Evolutionary conservation across 2,888 invertebrate genomes (phyloP).

Genomic region (Xestobium rufovillosum): DNA sequence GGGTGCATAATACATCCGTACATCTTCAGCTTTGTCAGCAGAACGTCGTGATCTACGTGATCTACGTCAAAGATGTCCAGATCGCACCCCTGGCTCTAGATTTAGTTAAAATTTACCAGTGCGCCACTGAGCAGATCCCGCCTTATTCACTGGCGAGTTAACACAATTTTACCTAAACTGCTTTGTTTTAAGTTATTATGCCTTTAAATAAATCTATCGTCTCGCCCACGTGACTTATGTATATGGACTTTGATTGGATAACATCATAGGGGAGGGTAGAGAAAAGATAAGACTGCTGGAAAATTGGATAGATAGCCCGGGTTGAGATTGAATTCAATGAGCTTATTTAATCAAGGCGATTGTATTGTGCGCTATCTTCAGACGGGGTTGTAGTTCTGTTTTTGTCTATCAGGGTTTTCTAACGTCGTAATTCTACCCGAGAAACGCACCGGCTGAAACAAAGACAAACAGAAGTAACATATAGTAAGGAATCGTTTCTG

Average conservation of each 20-base stretch:
- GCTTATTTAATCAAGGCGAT: conserved; percentile 39
- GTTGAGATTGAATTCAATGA: conserved; percentile 42
- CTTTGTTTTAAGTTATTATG: too few species aligned
- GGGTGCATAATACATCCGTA: too few species aligned
- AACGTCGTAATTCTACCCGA: conserved; percentile 8
- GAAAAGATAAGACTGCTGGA: conserved; percentile 41
- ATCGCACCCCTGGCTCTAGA: too few species aligned
- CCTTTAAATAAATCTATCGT: too few species aligned
- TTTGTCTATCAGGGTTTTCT: conserved; percentile 14
- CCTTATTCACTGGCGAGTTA: too few species aligned
- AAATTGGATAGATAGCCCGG: conserved; percentile 42
- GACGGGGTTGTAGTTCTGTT: conserved; percentile 15
- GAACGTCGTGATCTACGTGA: too few species aligned
- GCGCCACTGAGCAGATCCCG: too few species aligned
- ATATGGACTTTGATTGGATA: conserved; percentile 36
- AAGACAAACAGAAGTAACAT: conserved; percentile 20
- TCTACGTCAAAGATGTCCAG: too few species aligned
- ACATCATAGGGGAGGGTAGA: conserved; percentile 38
- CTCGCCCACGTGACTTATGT: conserved; percentile 36
- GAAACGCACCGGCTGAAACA: conserved; percentile 18
- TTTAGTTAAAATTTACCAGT: too few species aligned
- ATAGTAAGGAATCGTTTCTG: conserved; percentile 20
- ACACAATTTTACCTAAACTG: too few species aligned
- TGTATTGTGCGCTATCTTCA: conserved; percentile 26
- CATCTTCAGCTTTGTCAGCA: too few species aligned